Conservation (phyloP, 2,888 invertebrate species). For the Trichopoda pennipes region DNA sequence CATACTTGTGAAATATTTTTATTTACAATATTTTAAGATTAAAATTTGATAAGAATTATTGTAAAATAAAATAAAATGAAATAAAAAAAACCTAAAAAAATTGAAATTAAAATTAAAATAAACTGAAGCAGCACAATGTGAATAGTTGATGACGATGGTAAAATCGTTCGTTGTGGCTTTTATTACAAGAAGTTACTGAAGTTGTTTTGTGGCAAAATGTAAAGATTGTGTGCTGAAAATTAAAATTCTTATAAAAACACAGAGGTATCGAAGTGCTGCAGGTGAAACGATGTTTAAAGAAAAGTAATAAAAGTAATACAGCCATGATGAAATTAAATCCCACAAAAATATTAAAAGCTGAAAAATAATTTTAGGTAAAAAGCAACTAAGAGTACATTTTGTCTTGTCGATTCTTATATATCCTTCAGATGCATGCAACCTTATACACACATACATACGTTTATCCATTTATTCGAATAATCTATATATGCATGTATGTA, state of each 20-base stretch:
- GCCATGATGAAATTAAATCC: neutral
- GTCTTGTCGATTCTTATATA: too few species aligned
- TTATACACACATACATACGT: too few species aligned
- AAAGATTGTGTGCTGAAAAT: conserved; percentile 14
- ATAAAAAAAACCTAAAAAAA: neutral
- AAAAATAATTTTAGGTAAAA: conserved; percentile 1
- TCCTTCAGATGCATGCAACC: too few species aligned
- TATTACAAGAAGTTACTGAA: conserved; percentile 6
- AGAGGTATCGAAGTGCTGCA: conserved; percentile 55
- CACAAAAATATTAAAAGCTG: conserved; percentile 5
- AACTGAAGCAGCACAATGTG: neutral
- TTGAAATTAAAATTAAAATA: too few species aligned
- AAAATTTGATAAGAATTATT: conserved; percentile 63
- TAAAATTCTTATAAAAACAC: conserved; percentile 40
- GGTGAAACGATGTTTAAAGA: conserved; percentile 42
- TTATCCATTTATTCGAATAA: too few species aligned
- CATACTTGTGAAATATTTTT: conserved; percentile 36
- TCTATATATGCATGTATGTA: too few species aligned
- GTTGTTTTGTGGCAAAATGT: conserved; percentile 31
- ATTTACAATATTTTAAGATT: conserved; percentile 56
- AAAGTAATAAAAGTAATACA: neutral
- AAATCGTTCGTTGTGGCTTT: conserved; percentile 13
- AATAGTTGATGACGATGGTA: conserved; percentile 4
- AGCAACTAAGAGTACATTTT: too few species aligned
- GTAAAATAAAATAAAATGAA: neutral